Evolutionary conservation across 2,888 invertebrate genomes (phyloP).

Genomic region (Leucoptera coffeella): DNA sequence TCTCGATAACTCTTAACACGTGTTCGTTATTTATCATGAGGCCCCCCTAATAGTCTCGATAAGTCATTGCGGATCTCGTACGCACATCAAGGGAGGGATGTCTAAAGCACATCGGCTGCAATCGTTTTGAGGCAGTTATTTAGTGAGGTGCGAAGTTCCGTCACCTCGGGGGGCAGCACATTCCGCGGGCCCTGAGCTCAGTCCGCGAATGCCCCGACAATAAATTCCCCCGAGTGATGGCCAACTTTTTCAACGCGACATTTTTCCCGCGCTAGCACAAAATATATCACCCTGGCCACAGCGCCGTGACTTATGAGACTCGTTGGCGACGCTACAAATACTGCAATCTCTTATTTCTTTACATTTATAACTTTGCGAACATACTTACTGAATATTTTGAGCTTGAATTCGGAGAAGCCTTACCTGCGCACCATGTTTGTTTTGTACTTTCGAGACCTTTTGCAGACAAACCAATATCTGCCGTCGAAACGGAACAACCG

Average conservation of each 20-base stretch:
- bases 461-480: slow-evolving; percentile 1
- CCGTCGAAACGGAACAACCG: slow-evolving; percentile 1
- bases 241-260: slow-evolving; percentile 40
- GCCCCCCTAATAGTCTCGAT: no score
- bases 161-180: slow-evolving; percentile 44
- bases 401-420: no score
- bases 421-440: slow-evolving; percentile 1
- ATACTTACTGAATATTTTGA: no score
- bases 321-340: slow-evolving; percentile 14
- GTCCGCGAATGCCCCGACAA: slow-evolving; percentile 10
- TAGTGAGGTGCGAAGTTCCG: slow-evolving; percentile 47
- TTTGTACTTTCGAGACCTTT: no score
- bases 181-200: slow-evolving; percentile 17
- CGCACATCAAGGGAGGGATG: no score
- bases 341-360: no score
- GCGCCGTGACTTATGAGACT: slow-evolving; percentile 37
- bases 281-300: slow-evolving; percentile 29
- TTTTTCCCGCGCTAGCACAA: slow-evolving; percentile 47
- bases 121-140: slow-evolving; percentile 21
- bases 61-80: no score
- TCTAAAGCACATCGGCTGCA: no score
- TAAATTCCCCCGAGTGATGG: slow-evolving; percentile 46
- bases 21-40: no score
- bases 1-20: no score
- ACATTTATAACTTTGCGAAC: no score